Evolutionary conservation across 2,888 invertebrate genomes (phyloP).

Genomic region (Drosophila parthenogenetica): DNA sequence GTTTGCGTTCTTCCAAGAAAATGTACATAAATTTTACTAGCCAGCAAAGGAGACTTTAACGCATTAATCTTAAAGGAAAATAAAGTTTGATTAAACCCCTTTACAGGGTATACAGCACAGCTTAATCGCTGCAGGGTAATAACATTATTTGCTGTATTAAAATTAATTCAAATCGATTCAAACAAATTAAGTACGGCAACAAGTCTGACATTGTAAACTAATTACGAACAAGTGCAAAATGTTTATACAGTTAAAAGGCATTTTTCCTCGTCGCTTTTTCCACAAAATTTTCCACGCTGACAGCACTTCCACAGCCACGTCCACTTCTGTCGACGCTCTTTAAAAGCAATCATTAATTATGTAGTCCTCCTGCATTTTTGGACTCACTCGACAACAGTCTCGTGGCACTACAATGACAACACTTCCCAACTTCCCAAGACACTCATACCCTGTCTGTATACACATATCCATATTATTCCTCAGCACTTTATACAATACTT

Average conservation of each 20-base stretch:
- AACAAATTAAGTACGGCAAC: constrained; percentile 73
- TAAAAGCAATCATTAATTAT: constrained; percentile 84
- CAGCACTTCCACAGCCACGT: constrained; percentile 13
- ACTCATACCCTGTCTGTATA: constrained; percentile 11
- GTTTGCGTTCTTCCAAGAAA: constrained; percentile 43
- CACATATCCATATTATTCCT: constrained; percentile 28
- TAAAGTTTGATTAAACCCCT: background rate
- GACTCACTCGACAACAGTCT: constrained; percentile 34
- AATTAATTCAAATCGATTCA: constrained; percentile 79
- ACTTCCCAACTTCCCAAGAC: constrained; percentile 45
- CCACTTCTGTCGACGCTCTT: constrained; percentile 67
- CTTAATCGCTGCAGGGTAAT: constrained; percentile 8
- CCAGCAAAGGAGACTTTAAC: background rate
- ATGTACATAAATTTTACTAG: constrained; percentile 16
- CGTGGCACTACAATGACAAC: constrained; percentile 47
- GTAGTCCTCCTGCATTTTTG: constrained; percentile 65
- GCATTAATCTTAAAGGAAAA: background rate
- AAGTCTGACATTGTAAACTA: constrained; percentile 64
- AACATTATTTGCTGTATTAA: constrained; percentile 42
- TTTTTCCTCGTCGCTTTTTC: constrained; percentile 48
- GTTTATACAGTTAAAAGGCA: constrained; percentile 65
- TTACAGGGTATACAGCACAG: background rate
- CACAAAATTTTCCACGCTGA: constrained; percentile 10
- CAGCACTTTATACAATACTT: constrained; percentile 8
- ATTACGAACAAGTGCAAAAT: constrained; percentile 77